Conservation (phyloP, 1,140 invertebrate species). For the Saccostrea glomerata region DNA sequence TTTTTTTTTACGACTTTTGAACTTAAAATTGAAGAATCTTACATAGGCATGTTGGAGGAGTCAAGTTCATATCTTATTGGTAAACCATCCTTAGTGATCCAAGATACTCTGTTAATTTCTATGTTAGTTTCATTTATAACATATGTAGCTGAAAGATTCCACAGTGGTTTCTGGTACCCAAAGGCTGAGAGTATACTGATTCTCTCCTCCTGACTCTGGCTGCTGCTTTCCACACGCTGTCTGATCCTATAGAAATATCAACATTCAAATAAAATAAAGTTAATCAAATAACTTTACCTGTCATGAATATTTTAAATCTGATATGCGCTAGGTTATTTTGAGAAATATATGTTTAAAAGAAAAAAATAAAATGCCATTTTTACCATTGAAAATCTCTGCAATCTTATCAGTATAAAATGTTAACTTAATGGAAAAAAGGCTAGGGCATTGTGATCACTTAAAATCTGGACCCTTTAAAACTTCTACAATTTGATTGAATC, state of each 20-base stretch:
- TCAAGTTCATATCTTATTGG: conserved; percentile 20
- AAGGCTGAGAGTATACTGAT: not conserved
- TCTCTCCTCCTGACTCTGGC: not conserved
- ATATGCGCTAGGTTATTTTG: too few relatives aligned
- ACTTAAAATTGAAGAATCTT: not conserved
- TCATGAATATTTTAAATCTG: too few relatives aligned
- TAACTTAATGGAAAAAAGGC: too few relatives aligned
- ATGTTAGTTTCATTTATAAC: not conserved
- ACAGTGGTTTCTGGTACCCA: not conserved
- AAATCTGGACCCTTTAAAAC: too few relatives aligned
- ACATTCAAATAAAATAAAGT: not conserved
- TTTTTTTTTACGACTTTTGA: not conserved
- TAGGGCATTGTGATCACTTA: too few relatives aligned
- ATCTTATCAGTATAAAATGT: too few relatives aligned
- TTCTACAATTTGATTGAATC: too few relatives aligned
- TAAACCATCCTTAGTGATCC: conserved; percentile 6
- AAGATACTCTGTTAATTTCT: conserved; percentile 4
- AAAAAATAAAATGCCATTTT: too few relatives aligned
- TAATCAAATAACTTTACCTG: too few relatives aligned
- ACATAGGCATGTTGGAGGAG: conserved; percentile 23
- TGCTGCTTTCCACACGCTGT: not conserved
- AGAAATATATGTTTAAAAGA: too few relatives aligned
- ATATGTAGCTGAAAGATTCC: not conserved
- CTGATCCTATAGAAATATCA: not conserved
- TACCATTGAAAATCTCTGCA: too few relatives aligned